Conservation (phyloP, 1,140 invertebrate species). For the Ptiloglossa arizonensis region DNA sequence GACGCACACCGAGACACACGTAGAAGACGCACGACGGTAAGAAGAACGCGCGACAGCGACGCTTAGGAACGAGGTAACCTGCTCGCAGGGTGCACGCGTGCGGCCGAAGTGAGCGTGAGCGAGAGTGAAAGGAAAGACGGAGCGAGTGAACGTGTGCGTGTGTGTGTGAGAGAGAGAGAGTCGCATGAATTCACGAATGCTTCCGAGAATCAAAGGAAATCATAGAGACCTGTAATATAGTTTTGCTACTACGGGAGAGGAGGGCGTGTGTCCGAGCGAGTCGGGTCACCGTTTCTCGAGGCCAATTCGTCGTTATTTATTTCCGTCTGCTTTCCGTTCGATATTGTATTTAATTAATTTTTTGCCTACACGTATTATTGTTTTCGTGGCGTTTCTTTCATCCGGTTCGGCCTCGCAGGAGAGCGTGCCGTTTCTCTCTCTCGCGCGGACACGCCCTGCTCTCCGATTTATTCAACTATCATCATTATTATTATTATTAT, state of each 20-base stretch:
- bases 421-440: conserved; percentile 7
- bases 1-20: conserved; percentile 22
- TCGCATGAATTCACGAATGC: conserved; percentile 29
- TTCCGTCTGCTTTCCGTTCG: conserved; percentile 29
- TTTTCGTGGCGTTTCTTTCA: conserved; percentile 24
- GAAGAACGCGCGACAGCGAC: not conserved
- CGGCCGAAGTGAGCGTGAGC: too few species aligned
- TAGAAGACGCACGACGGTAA: conserved; percentile 32
- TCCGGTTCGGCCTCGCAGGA: conserved; percentile 22
- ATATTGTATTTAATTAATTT: conserved; percentile 58
- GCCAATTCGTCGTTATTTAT: conserved; percentile 61
- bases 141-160: conserved; percentile 4
- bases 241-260: conserved; percentile 53
- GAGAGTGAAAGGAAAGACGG: not conserved
- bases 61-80: not conserved
- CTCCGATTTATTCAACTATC: conserved; percentile 63
- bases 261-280: conserved; percentile 30
- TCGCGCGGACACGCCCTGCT: conserved; percentile 34
- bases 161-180: not conserved
- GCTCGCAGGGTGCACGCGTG: not conserved
- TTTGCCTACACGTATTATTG: conserved; percentile 20
- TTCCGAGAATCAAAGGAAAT: conserved; percentile 52
- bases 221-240: conserved; percentile 54
- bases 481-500: conserved; percentile 37
- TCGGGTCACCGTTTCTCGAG: conserved; percentile 20